A percentile compares a stretch with the other conserved stretches of the same genome.
These are phyloP conservation scores for Pheosia tremula DNA, from an alignment of 2,888 invertebrate genomes.

Conservation along the genomic window DNA sequence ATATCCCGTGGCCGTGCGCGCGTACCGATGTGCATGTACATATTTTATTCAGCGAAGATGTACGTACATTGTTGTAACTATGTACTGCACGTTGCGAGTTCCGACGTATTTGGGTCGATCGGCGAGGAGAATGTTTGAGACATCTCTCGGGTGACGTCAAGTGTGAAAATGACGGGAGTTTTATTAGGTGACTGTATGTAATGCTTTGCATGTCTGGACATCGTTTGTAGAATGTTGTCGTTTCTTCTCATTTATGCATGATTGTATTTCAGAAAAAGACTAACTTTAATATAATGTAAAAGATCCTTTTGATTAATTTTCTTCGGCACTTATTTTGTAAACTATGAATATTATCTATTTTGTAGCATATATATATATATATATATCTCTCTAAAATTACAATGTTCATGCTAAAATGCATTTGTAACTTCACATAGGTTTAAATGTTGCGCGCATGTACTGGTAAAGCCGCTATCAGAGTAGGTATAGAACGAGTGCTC, in stretches of 20 bases:
- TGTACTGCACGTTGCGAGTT: not conserved
- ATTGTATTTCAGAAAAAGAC: no score
- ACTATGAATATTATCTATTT: no score
- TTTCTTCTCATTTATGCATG: not conserved
- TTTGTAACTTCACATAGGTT: no score
- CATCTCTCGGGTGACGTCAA: not conserved
- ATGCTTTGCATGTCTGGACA: not conserved
- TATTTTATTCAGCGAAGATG: constrained; percentile 6
- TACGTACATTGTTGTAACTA: not conserved
- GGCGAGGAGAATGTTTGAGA: not conserved
- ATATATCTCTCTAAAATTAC: no score
- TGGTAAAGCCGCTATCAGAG: no score
- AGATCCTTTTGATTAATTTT: no score
- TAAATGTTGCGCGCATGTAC: no score
- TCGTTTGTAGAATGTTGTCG: not conserved
- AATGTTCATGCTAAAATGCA: no score
- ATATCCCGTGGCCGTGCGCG: not conserved
- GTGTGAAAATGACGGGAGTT: constrained; percentile 3
- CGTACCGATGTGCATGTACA: not conserved
- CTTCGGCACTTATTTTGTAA: no score
- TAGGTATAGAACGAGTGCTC: not conserved
- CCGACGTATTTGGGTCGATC: constrained; percentile 1
- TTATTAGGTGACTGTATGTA: not conserved
- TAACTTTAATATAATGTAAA: no score
- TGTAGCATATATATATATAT: no score